phyloP scores from a whole-genome alignment of 2,797 vertebrate genomes.

The Otus scops region DNA sequence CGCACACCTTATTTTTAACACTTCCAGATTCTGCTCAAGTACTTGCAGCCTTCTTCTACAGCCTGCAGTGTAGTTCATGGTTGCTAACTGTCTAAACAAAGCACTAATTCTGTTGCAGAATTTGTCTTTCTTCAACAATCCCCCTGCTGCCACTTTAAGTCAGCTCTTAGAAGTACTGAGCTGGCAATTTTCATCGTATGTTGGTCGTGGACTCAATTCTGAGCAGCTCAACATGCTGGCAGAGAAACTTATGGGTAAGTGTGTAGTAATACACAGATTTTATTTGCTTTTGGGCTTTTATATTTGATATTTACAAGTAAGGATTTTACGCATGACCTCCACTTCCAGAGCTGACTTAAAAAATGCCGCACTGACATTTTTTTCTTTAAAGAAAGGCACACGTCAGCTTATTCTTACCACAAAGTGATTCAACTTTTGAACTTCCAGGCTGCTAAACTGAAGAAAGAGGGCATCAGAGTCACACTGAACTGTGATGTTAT shows the following conservation, averaged over 20 bases:
- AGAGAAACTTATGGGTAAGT: constrained; percentile 90
- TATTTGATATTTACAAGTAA: neutral
- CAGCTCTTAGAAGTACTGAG: constrained; percentile 95
- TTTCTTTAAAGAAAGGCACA: neutral
- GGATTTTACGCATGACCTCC: neutral
- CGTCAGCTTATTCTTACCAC: neutral
- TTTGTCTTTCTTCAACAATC: constrained; percentile 90
- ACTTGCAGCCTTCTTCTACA: neutral
- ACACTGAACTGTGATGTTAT: neutral
- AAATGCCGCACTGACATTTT: neutral
- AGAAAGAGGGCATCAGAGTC: constrained; percentile 9
- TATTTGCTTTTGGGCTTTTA: neutral
- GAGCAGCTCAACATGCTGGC: constrained; percentile 94
- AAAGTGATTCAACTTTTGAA: neutral
- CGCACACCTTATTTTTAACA: neutral
- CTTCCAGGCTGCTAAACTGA: neutral
- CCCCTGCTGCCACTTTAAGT: constrained; percentile 85
- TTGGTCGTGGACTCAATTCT: constrained; percentile 89
- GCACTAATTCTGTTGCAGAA: constrained; percentile 79
- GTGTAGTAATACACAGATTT: neutral
- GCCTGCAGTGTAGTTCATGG: neutral
- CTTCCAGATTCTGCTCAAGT: neutral
- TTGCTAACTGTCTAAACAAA: neutral
- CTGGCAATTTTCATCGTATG: constrained; percentile 96
- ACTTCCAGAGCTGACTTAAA: neutral